Conservation (phyloP, 35 echinoderm and acorn worm genomes). For the Diadema setosum region DNA sequence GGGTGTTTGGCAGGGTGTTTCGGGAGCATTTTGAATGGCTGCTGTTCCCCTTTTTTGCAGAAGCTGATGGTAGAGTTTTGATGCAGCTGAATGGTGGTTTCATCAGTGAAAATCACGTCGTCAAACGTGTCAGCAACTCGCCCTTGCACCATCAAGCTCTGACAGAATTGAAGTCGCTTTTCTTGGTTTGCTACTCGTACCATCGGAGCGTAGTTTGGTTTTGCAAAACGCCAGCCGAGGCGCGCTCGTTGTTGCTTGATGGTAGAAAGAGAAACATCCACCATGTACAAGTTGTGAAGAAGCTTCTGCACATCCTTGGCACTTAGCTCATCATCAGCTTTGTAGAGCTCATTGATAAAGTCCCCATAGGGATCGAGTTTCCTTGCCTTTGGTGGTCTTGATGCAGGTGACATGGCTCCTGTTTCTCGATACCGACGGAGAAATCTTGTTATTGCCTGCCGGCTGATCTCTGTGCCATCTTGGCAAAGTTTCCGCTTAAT, state of each 20-base stretch:
- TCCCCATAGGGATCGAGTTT: neutral
- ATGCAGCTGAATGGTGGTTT: neutral
- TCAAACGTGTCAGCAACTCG: neutral
- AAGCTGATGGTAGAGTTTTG: neutral
- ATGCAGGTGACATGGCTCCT: neutral
- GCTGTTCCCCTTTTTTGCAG: neutral
- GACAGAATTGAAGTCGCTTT: neutral
- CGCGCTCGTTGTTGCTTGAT: neutral
- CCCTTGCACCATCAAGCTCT: neutral
- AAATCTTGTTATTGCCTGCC: neutral
- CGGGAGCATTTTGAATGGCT: too few relatives aligned
- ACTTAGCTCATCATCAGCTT: neutral
- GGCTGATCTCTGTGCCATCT: neutral
- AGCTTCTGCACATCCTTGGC: neutral
- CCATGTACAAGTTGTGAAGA: neutral
- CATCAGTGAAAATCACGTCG: neutral
- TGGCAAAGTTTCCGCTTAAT: neutral
- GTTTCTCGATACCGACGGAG: neutral
- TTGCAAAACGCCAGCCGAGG: too few relatives aligned
- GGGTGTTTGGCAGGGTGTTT: too few relatives aligned
- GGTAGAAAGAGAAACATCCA: neutral
- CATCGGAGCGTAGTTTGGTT: neutral
- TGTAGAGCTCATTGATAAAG: neutral
- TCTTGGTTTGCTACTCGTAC: neutral
- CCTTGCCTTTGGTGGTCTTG: too few relatives aligned